A percentile compares a stretch with the other conserved stretches of the same genome.
Conservation (phyloP, 2,888 invertebrate genomes). For the Pheosia tremula region DNA sequence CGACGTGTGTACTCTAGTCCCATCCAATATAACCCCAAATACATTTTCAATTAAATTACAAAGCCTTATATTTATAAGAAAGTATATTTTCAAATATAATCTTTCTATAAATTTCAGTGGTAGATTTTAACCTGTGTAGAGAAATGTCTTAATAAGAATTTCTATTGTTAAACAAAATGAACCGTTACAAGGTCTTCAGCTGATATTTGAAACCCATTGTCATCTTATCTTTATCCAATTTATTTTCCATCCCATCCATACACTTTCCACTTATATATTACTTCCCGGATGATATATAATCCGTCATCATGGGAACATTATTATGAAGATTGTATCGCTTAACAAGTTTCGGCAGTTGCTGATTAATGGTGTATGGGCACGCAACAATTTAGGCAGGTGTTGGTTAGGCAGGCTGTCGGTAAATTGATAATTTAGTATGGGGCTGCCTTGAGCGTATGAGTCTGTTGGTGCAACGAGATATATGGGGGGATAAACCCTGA, state of each 20-base stretch:
- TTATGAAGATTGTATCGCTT: constrained; percentile 52
- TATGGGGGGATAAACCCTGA: constrained; percentile 60
- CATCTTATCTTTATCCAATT: constrained; percentile 11
- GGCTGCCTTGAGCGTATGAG: constrained; percentile 34
- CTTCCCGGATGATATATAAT: constrained; percentile 27
- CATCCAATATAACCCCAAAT: too few species aligned
- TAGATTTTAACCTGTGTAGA: too few species aligned
- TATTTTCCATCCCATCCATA: constrained; percentile 5
- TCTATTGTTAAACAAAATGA: too few species aligned
- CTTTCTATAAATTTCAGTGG: too few species aligned
- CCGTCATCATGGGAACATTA: constrained; percentile 41
- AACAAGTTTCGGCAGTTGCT: constrained; percentile 62
- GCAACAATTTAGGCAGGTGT: constrained; percentile 67
- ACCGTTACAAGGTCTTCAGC: too few species aligned
- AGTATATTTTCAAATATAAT: too few species aligned
- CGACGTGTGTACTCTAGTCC: too few species aligned
- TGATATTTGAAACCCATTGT: not conserved
- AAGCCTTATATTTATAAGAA: too few species aligned
- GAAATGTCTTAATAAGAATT: too few species aligned
- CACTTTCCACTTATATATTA: constrained; percentile 14
- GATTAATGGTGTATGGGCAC: constrained; percentile 65
- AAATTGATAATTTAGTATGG: constrained; percentile 59
- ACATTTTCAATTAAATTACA: too few species aligned
- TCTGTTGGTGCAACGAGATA: constrained; percentile 47
- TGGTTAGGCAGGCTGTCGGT: constrained; percentile 41